These are phyloP conservation scores for Leuciscus idus DNA, from an alignment of 2,113 vertebrate species.

Conservation along the genomic window DNA sequence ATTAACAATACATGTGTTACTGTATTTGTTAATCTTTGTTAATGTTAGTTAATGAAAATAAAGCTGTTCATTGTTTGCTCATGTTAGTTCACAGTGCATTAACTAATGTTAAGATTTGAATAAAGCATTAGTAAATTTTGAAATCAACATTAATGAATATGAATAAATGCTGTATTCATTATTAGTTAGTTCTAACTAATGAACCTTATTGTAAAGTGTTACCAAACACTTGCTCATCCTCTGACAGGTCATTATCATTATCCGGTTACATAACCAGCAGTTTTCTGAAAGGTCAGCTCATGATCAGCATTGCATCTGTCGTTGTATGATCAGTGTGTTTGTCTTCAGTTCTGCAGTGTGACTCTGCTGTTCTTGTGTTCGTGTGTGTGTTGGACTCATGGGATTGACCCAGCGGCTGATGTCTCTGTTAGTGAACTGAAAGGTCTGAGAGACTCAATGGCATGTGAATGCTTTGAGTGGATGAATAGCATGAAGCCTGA, in stretches of 20 bases:
- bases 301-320: not conserved
- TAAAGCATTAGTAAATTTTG: no score
- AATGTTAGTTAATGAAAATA: no score
- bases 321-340: not conserved
- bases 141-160: no score
- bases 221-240: not conserved
- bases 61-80: no score
- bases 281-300: no score
- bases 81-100: no score
- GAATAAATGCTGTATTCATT: no score
- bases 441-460: slow-evolving; percentile 50
- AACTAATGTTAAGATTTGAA: no score
- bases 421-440: slow-evolving; percentile 48
- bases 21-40: no score
- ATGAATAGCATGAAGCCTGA: slow-evolving; percentile 13
- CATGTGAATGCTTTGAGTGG: slow-evolving; percentile 43
- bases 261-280: not conserved
- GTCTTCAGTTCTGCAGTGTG: not conserved
- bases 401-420: slow-evolving; percentile 62
- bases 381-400: slow-evolving; percentile 40
- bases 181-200: no score
- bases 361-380: slow-evolving; percentile 42
- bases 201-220: no score
- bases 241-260: not conserved
- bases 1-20: no score